Evolutionary conservation across 1,140 invertebrate genomes (phyloP), one percentile per base, ranked within the genome.

Genomic region (Caenorhabditis remanei): DNA sequence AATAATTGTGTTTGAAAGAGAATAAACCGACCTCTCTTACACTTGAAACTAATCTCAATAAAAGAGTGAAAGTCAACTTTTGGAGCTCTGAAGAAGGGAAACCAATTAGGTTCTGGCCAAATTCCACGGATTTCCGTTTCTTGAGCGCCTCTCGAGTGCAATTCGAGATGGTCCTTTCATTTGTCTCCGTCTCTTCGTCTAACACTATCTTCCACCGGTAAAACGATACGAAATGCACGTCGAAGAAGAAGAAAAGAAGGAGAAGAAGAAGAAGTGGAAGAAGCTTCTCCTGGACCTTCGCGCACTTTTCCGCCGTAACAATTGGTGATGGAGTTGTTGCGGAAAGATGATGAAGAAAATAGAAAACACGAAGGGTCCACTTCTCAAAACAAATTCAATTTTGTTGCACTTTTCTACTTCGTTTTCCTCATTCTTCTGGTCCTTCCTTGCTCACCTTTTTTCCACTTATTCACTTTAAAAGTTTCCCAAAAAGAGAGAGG

Each of bases 201-300:
- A 46, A 50, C 71, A 79, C 46, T 79, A 48, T 79, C 71, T 50
- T 79, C 71, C n/a, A 50, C 43, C 71, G 71, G 71, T 79, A 79
- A 79, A 79, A 79, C 71, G 71, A 79, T 79, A 79, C 71, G 71
- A 79, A 79, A 79, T 79, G 71, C 71, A 79, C 71, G 71, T 79
- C n/a, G 71, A 79, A 79, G 46, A 43, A 63, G n/a, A 13, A 21
- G 61, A 63, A 63, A 50, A 50, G 43, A 21, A 50, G 46, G n/a
- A 50, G n/a, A 32, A 50, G 71, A 24, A 53, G 71, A 41, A 79
- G 40, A 79, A 48, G 71, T 50, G 46, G 71, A 50, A 50, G 46
- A 41, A 41, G 71, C 71, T 50, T 46, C 71, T 63, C 61, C 61
- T 63, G 61, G 61, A 63, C 61, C 56, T 63, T 63, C 21, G 71